These are phyloP conservation scores for Neotragus moschatus DNA, from an alignment of 2,113 vertebrate species.

Conservation along the genomic window DNA sequence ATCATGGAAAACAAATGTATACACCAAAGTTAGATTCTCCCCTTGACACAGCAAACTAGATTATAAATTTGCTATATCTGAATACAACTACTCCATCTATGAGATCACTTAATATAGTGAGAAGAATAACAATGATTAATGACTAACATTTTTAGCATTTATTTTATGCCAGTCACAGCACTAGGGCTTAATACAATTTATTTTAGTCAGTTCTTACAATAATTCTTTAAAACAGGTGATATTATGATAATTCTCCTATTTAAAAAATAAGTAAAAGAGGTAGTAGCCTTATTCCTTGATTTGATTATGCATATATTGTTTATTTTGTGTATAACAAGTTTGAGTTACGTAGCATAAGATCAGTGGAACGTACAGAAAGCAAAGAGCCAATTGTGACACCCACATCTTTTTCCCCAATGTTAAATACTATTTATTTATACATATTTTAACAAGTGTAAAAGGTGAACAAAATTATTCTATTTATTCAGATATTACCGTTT, in stretches of 20 bases:
- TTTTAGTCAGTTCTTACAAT: neutral
- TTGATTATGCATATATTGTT: neutral
- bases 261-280: neutral
- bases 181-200: neutral
- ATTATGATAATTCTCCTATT: neutral
- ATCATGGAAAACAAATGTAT: neutral
- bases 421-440: neutral
- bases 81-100: neutral
- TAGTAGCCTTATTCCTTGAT: neutral
- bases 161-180: neutral
- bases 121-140: neutral
- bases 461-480: neutral
- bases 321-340: neutral
- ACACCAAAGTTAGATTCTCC: neutral
- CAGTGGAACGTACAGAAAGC: neutral
- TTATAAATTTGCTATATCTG: neutral
- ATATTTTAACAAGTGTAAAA: neutral
- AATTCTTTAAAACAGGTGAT: neutral
- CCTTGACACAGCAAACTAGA: neutral
- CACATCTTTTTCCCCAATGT: neutral
- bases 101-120: neutral
- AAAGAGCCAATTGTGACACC: neutral
- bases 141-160: neutral
- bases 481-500: neutral
- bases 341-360: neutral